Base-by-base conservation (phyloP, 2,888 invertebrate genomes). In the Thecocarcelia acutangulata region DNA sequence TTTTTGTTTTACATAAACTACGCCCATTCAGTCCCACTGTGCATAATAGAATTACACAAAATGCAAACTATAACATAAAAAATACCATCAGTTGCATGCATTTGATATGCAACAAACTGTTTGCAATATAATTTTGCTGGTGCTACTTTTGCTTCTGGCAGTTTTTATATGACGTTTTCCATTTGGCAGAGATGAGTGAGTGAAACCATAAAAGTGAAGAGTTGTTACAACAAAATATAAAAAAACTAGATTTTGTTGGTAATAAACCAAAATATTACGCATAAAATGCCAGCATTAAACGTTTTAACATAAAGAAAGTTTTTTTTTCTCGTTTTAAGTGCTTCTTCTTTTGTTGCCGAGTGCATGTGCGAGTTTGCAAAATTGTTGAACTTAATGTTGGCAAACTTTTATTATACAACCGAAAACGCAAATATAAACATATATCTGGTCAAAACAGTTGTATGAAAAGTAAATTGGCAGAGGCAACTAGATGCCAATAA, bases 121-220 rank as follows among this genome's bases (percentile, higher is more conserved):
- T 74, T 58, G 56, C 56, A 64, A 73, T 73, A 46, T 64, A 46
- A 46, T 76, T 59, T 15, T 75, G 17, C n/a, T 48, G 17, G 8
- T 37, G n/a, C 28, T 33, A 8, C 28, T 63, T 13, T 46, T 46
- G 61, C 24, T 70, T 46, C 37, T 28, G 46, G 40, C 50, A 37
- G n/a, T 46, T 64, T 46, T 76, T 59, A 46, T 46, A 19, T 37
- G 59, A 44, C 40, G 17, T 33, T 52, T 33, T 33, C 9, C 33
- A 46, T 61, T 21, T 42, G 48, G 37, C 46, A 19, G 40, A 74
- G 40, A 56, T 48, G 44, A 56, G 15, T 70, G 56, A 77, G 74
- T 78, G 64, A 82, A 82, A 66, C 82, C 82, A 74, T 78, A 78
- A 40, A 78, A 74, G 64, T 70, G 78, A 64, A 48, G 17, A 82